These are phyloP conservation scores for Blastobasis adustella DNA, from an alignment of 2,888 invertebrate genomes.

Conservation along the genomic window DNA sequence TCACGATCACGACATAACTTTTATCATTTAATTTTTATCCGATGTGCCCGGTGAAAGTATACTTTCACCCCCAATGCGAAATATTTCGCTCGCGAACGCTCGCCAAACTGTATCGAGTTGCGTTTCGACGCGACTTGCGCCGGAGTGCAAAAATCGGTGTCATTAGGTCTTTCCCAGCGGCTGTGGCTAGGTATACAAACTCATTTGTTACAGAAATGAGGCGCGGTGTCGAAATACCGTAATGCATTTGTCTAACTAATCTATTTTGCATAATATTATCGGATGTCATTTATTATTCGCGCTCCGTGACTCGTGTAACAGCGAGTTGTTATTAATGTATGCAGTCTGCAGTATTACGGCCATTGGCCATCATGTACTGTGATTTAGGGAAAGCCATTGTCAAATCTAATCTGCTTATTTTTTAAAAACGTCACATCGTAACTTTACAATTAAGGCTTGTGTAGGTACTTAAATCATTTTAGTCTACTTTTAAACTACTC, in stretches of 20 bases:
- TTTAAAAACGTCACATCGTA: too few species aligned
- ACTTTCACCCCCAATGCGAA: slow-evolving; percentile 46
- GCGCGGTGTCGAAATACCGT: slow-evolving; percentile 20
- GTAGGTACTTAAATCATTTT: too few species aligned
- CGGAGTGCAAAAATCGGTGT: slow-evolving; percentile 50
- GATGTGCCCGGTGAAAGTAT: slow-evolving; percentile 53
- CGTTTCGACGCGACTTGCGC: slow-evolving; percentile 25
- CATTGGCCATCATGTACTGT: too few species aligned
- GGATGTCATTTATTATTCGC: too few species aligned
- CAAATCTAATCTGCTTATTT: too few species aligned
- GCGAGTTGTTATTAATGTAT: neutral
- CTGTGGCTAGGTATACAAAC: slow-evolving; percentile 34
- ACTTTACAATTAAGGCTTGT: too few species aligned
- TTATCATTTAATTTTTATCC: slow-evolving; percentile 22
- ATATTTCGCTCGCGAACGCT: slow-evolving; percentile 41
- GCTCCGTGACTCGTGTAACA: neutral
- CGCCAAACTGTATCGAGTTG: slow-evolving; percentile 44
- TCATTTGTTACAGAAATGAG: slow-evolving; percentile 23
- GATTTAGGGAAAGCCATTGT: too few species aligned
- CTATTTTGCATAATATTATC: slow-evolving; percentile 14
- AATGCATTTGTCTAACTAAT: slow-evolving; percentile 14
- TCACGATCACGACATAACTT: neutral
- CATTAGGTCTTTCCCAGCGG: slow-evolving; percentile 50
- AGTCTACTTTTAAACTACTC: too few species aligned
- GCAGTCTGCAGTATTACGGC: too few species aligned